Conservation (phyloP, 2,113 vertebrate genomes). For the Megaceryle maxima region DNA sequence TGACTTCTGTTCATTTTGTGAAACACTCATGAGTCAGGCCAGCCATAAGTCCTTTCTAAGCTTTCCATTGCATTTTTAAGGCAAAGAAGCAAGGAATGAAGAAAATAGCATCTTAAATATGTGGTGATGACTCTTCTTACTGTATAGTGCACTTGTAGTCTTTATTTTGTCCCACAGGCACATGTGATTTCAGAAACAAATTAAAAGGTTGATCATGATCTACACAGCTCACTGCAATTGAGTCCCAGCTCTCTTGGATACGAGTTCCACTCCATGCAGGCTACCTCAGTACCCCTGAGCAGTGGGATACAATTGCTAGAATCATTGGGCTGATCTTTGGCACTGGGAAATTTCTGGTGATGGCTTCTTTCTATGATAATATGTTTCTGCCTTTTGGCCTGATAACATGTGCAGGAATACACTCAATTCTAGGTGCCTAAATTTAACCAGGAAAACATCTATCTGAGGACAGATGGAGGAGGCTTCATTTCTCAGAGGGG, state of each 20-base stretch:
- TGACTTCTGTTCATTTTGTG: background rate
- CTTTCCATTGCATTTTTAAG: background rate
- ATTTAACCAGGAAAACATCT: background rate
- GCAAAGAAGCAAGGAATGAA: background rate
- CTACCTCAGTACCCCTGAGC: background rate
- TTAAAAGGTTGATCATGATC: background rate
- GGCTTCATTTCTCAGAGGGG: background rate
- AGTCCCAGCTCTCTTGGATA: background rate
- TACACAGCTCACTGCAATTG: background rate
- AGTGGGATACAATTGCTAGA: background rate
- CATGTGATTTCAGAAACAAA: background rate
- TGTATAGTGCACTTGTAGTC: background rate
- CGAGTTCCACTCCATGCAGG: background rate
- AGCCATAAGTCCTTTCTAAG: background rate
- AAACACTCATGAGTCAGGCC: background rate
- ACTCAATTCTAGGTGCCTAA: background rate
- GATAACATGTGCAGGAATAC: background rate
- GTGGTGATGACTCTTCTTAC: background rate
- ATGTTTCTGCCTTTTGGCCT: background rate
- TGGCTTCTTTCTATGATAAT: background rate
- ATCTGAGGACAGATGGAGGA: background rate
- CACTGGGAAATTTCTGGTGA: background rate
- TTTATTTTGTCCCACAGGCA: background rate
- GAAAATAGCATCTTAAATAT: background rate
- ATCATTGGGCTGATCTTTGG: background rate